Evolutionary conservation across 2,888 invertebrate species (phyloP).

Genomic region (Oligia fasciuncula): DNA sequence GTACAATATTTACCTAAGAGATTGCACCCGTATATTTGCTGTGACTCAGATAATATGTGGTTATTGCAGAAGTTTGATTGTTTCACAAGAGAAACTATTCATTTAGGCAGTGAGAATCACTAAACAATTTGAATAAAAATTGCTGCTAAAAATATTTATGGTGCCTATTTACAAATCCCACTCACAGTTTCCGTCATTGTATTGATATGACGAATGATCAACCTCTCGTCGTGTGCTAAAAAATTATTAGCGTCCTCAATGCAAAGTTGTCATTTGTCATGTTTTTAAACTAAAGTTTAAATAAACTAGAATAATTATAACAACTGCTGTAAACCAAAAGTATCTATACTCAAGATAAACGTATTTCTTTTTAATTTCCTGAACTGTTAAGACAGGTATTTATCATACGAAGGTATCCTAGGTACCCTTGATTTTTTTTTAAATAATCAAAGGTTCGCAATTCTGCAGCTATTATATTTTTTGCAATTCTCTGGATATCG

Average conservation of each 20-base stretch:
- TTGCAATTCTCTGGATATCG: background rate
- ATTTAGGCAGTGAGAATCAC: background rate
- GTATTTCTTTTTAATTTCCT: background rate
- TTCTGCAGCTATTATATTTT: background rate
- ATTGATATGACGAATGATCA: conserved; percentile 1
- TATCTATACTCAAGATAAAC: background rate
- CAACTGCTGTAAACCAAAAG: background rate
- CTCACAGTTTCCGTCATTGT: conserved; percentile 8
- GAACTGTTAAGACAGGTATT: background rate
- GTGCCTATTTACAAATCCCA: conserved; percentile 8
- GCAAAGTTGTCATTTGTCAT: background rate
- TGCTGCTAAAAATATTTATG: background rate
- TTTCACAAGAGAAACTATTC: background rate
- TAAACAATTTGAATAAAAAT: background rate
- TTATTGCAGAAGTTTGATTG: conserved; percentile 1
- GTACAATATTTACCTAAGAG: conserved; percentile 40
- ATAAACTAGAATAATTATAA: background rate
- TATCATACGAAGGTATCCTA: background rate
- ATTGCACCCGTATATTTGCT: conserved; percentile 34
- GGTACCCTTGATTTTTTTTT: too few relatives aligned
- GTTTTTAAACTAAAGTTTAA: background rate
- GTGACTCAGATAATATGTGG: conserved; percentile 33
- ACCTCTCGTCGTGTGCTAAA: conserved; percentile 7
- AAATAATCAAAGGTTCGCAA: background rate
- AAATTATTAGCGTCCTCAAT: conserved; percentile 16